Evolutionary conservation across 2,797 vertebrate genomes (phyloP).

Genomic region (Xiphorhynchus erythropygius): DNA sequence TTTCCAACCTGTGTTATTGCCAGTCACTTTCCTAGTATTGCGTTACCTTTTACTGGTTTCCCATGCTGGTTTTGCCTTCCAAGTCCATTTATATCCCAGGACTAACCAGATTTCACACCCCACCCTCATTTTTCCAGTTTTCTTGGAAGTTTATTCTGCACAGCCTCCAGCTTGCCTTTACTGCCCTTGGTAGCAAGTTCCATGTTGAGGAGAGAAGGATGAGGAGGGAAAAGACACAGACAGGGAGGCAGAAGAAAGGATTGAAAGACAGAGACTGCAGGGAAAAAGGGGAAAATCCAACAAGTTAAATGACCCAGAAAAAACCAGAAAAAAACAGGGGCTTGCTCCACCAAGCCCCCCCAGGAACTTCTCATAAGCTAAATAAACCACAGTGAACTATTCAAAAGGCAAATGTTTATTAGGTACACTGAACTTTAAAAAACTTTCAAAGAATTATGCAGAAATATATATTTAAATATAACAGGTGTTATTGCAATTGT

Average conservation of each 20-base stretch:
- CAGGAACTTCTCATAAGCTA: not conserved
- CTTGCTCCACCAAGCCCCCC: not conserved
- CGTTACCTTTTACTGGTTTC: not conserved
- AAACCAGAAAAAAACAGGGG: too few species aligned
- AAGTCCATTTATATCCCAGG: not conserved
- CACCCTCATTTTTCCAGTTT: not conserved
- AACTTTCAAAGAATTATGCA: constrained; percentile 63
- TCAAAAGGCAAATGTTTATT: constrained; percentile 75
- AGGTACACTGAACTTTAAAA: constrained; percentile 65
- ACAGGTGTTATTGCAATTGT: constrained; percentile 51
- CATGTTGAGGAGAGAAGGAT: not conserved
- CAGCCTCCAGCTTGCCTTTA: not conserved
- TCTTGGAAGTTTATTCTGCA: not conserved
- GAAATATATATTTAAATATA: constrained; percentile 72
- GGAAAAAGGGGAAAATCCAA: not conserved
- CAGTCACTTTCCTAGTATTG: not conserved
- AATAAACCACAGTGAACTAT: constrained; percentile 29
- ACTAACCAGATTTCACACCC: not conserved
- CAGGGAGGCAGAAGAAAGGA: not conserved
- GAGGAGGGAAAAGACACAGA: not conserved
- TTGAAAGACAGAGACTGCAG: not conserved
- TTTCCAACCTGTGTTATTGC: not conserved
- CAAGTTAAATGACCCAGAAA: not conserved
- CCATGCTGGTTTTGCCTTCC: not conserved
- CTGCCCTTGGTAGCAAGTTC: not conserved